Evolutionary conservation across 2,797 vertebrate species (phyloP).

Genomic region (Dendrocincla tyrannina): DNA sequence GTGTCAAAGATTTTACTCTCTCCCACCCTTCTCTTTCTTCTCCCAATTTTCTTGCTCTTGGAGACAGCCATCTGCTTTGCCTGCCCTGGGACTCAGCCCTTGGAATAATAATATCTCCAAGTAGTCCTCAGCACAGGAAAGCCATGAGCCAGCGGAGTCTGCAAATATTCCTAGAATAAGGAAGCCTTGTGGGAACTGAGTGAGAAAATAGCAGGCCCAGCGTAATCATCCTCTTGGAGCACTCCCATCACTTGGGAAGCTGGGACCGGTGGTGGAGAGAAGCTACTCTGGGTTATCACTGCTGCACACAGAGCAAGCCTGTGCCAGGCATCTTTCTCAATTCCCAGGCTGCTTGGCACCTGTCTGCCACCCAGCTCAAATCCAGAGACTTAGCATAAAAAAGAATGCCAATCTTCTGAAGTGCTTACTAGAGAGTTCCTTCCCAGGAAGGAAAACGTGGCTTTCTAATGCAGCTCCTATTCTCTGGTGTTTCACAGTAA

Average conservation of each 20-base stretch:
- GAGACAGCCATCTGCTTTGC: constrained; percentile 3
- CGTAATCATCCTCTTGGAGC: not conserved
- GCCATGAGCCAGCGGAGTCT: not conserved
- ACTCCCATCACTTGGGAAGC: not conserved
- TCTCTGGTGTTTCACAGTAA: not conserved
- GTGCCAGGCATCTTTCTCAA: not conserved
- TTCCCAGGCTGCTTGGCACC: not conserved
- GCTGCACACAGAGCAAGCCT: not conserved
- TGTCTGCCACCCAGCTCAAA: not conserved
- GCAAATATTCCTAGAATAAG: not conserved
- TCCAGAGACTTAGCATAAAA: not conserved
- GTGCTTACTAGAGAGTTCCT: not conserved
- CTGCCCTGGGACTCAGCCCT: not conserved
- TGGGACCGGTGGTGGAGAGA: rapidly evolving
- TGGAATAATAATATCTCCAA: not conserved
- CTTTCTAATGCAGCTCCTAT: not conserved
- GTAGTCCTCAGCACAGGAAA: not conserved
- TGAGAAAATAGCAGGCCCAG: constrained; percentile 4
- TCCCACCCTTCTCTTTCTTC: not conserved
- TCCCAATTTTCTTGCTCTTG: not conserved
- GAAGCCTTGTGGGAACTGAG: not conserved
- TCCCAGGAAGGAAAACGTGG: not conserved
- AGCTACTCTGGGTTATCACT: not conserved
- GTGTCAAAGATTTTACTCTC: not conserved
- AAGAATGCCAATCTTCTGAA: not conserved